Evolutionary conservation across 2,888 invertebrate genomes (phyloP), one percentile per base, ranked within the genome.

Genomic region (Pharmacophagus antenor): DNA sequence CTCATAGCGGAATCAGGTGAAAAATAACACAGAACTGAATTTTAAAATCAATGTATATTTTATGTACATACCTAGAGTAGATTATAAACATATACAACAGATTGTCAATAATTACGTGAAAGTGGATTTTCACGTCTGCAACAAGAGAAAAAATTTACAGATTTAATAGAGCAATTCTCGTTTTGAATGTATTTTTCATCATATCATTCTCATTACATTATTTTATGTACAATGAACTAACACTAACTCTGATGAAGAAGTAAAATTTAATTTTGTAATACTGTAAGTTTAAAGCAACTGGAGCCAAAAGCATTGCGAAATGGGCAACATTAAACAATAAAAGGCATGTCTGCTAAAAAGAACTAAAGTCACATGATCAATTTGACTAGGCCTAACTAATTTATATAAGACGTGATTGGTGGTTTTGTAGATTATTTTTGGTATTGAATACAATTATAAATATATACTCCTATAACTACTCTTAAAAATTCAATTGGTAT

Each of bases 371-470:
- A 53, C 52, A 53, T 60, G 52, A 65, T 68, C 68, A 65, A 69
- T 67, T 77, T 82, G 82, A 84, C 87, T 88, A 88, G 84, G 74
- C 76, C 81, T 82, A 84, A 75, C 72, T 80, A 74, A 77, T 70
- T 70, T 74, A 71, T 70, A 74, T 69, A 71, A 71, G 73, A 70
- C 78, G 77, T 66, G 67, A 80, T 88, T 86, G 88, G 88, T 88
- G 88, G 88, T 85, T 79, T 80, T 80, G 72, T 77, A 68, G 73
- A 74, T 77, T 65, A 81, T 86, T 85, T 67, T 88, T 88, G 88
- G 88, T 80, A 85, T 86, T 76, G 69, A 76, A 81, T 73, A 78
- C 74, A 72, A 75, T 74, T 71, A 72, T 68, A 71, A 65, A 70
- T 67, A 67, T 67, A 44, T 66, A 59, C 46, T n/a, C 65, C 10